Percentiles rank a stretch among this genome's conserved stretches.
Evolutionary conservation across 1,140 invertebrate genomes (phyloP).

Genomic region (Drosophila sulfurigaster): DNA sequence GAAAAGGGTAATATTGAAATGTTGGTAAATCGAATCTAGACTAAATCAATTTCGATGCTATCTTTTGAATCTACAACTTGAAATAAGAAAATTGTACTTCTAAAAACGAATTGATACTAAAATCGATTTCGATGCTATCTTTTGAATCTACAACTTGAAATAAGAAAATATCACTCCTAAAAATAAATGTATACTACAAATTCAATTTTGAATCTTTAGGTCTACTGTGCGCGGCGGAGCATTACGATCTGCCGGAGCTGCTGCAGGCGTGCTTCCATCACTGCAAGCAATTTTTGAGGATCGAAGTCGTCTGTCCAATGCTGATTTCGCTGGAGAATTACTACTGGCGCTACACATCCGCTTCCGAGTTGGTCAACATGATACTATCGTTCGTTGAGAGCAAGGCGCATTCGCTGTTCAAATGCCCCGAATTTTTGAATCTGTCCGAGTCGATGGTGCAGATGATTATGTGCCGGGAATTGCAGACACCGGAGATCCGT

Average conservation of each 20-base stretch:
- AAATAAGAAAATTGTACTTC: no score
- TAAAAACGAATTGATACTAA: no score
- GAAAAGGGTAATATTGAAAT: no score
- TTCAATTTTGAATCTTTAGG: conserved; percentile 74
- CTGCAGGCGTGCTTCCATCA: conserved; percentile 98
- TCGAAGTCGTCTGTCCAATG: conserved; percentile 97
- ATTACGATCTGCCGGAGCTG: conserved; percentile 96
- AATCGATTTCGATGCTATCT: no score
- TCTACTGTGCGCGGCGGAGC: conserved; percentile 96
- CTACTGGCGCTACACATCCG: conserved; percentile 97
- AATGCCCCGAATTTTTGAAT: conserved; percentile 92
- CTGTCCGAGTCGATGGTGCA: conserved; percentile 97
- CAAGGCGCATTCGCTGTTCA: conserved; percentile 92
- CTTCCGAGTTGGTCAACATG: conserved; percentile 97
- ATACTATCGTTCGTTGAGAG: conserved; percentile 96
- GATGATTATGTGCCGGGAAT: conserved; percentile 95
- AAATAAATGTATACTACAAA: background rate
- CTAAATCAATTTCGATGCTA: no score
- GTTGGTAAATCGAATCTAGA: no score
- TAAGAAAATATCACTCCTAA: background rate
- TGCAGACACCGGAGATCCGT: conserved; percentile 94
- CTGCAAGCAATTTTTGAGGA: conserved; percentile 95
- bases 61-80: no score
- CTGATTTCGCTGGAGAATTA: conserved; percentile 96
- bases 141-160: no score